A percentile compares a stretch with the other conserved stretches of the same genome.
Evolutionary conservation across 2,113 vertebrate genomes (phyloP).

Genomic region (Stegostoma tigrinum): DNA sequence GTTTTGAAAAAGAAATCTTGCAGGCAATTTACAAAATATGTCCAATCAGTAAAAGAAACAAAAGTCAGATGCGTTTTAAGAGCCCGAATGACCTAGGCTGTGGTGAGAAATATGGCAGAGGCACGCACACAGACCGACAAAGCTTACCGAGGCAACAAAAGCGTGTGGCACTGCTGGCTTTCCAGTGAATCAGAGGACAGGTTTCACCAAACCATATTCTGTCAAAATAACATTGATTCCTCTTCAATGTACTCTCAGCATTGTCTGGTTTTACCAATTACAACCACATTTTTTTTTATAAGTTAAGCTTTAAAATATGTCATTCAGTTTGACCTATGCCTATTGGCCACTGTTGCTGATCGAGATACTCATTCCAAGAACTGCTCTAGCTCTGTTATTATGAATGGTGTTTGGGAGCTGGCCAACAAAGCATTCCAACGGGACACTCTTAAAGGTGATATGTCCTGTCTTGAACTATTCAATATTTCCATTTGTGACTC

Average conservation of each 20-base stretch:
- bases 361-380: not conserved
- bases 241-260: not conserved
- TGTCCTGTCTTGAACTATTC: not conserved
- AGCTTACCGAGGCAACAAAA: no score
- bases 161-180: not conserved
- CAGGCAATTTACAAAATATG: not conserved
- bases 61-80: no score
- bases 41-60: not conserved
- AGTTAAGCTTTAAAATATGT: not conserved
- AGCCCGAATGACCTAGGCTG: no score
- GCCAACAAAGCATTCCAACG: not conserved
- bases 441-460: not conserved
- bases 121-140: no score
- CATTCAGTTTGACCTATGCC: not conserved
- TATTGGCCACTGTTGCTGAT: not conserved
- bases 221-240: not conserved
- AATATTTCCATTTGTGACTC: not conserved
- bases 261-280: not conserved
- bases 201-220: not conserved
- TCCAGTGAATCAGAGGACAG: not conserved
- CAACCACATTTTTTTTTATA: not conserved
- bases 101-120: no score
- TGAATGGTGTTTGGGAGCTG: not conserved
- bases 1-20: not conserved
- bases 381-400: not conserved